A percentile compares a stretch with the other conserved stretches of the same genome.
These are phyloP conservation scores for Melitaea athalia DNA, from an alignment of 2,888 invertebrate genomes.

Conservation along the genomic window DNA sequence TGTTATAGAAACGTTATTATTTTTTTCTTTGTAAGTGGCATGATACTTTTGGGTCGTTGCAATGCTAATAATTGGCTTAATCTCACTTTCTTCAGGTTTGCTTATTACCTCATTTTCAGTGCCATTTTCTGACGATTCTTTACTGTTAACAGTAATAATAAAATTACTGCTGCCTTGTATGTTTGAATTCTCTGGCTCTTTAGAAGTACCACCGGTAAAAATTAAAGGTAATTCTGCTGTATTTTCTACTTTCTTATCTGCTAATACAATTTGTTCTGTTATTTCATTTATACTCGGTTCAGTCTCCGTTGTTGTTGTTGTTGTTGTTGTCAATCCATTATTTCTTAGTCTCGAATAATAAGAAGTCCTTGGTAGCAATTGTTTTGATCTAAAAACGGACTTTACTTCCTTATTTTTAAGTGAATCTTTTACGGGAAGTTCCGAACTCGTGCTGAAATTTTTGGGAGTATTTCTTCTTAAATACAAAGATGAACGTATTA, in stretches of 20 bases:
- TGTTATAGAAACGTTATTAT: constrained; percentile 42
- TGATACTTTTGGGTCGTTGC: constrained; percentile 67
- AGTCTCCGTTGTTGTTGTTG: constrained; percentile 41
- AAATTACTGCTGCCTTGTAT: constrained; percentile 49
- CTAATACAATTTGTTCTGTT: constrained; percentile 36
- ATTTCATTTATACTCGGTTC: constrained; percentile 42
- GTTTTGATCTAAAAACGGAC: constrained; percentile 44
- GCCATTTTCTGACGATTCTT: constrained; percentile 63
- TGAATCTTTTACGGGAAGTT: constrained; percentile 45
- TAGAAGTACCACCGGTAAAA: constrained; percentile 51
- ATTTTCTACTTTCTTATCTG: constrained; percentile 57
- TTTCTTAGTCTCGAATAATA: constrained; percentile 65
- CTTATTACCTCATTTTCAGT: constrained; percentile 54
- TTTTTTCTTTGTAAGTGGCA: constrained; percentile 64
- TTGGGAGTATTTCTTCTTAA: constrained; percentile 56
- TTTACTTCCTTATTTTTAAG: constrained; percentile 39
- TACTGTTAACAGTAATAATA: constrained; percentile 64
- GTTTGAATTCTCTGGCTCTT: constrained; percentile 44
- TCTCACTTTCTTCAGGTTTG: constrained; percentile 55
- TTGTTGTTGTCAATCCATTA: constrained; percentile 46
- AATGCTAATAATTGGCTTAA: constrained; percentile 49
- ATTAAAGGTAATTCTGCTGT: constrained; percentile 62
- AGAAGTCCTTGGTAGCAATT: constrained; percentile 63
- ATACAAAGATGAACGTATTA: constrained; percentile 58
- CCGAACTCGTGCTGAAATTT: constrained; percentile 48